phyloP scores from a whole-genome alignment of 2,113 vertebrate species.

The Entelurus aequoreus region DNA sequence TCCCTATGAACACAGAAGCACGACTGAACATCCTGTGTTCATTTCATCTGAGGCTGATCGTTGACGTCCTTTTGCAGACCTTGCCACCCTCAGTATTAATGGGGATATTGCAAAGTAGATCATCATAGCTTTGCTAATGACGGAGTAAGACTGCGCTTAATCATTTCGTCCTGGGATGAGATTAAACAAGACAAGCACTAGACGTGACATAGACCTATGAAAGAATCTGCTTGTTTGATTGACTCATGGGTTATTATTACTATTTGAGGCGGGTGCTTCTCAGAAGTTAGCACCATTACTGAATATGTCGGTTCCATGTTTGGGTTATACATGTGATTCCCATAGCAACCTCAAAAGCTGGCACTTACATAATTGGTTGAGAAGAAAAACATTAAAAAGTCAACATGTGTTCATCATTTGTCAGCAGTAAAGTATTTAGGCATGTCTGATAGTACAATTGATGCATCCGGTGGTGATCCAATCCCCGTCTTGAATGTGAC shows the following conservation, averaged over 20 bases:
- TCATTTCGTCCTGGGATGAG: slow-evolving; percentile 24
- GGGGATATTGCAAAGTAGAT: slow-evolving; percentile 15
- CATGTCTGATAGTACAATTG: slow-evolving; percentile 9
- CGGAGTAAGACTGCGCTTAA: slow-evolving; percentile 27
- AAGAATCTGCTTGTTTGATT: slow-evolving; percentile 41
- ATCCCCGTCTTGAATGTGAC: neutral
- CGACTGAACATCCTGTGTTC: neutral
- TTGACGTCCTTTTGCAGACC: no score
- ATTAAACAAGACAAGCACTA: slow-evolving; percentile 22
- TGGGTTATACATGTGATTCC: slow-evolving; percentile 43
- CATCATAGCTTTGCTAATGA: slow-evolving; percentile 48
- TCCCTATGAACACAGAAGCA: no score
- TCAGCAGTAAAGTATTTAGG: slow-evolving; percentile 8
- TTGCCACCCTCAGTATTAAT: slow-evolving; percentile 21
- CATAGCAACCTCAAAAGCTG: slow-evolving; percentile 32
- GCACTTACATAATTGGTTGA: slow-evolving; percentile 24
- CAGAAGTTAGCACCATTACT: slow-evolving; percentile 39
- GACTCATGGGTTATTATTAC: slow-evolving; percentile 55
- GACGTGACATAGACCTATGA: slow-evolving; percentile 36
- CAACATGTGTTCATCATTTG: slow-evolving; percentile 14
- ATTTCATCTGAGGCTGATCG: slow-evolving; percentile 1
- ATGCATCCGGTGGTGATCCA: slow-evolving; percentile 13
- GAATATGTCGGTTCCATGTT: slow-evolving; percentile 49
- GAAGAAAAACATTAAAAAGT: slow-evolving; percentile 30
- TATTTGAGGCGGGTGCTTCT: slow-evolving; percentile 30